A percentile compares a stretch with the other conserved stretches of the same genome.
Evolutionary conservation across 2,888 invertebrate species (phyloP).

Genomic region (Cinara cedri): DNA sequence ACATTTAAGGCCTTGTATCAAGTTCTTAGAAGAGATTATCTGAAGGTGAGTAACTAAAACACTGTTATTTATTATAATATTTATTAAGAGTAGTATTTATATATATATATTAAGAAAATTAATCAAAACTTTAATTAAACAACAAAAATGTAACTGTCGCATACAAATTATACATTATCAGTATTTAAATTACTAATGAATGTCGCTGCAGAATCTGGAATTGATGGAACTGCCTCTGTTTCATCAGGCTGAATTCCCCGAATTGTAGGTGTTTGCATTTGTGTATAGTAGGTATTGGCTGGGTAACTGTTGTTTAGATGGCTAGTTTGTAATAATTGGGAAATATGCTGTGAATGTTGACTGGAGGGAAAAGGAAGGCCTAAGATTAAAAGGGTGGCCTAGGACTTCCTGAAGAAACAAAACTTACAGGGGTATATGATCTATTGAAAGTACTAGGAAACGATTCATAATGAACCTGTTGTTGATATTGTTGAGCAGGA

Average conservation of each 20-base stretch:
- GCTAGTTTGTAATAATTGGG: constrained; percentile 13
- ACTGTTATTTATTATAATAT: not conserved
- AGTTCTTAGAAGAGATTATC: constrained; percentile 58
- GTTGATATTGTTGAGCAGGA: constrained; percentile 15
- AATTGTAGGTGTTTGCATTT: constrained; percentile 16
- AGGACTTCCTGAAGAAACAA: constrained; percentile 37
- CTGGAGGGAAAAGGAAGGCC: constrained; percentile 8
- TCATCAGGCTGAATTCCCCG: not conserved
- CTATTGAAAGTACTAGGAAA: too few species aligned
- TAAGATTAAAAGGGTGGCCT: constrained; percentile 28
- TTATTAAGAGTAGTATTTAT: not conserved
- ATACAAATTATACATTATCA: not conserved
- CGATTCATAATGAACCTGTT: not conserved
- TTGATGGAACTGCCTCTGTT: constrained; percentile 9
- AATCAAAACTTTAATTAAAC: too few species aligned
- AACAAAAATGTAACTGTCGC: too few species aligned
- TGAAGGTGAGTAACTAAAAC: constrained; percentile 57
- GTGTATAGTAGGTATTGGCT: constrained; percentile 9
- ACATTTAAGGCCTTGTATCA: constrained; percentile 59
- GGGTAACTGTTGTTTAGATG: constrained; percentile 10
- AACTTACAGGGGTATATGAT: constrained; percentile 15
- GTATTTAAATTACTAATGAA: not conserved
- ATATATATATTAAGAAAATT: too few species aligned
- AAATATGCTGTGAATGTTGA: constrained; percentile 20
- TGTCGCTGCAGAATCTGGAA: constrained; percentile 10